phyloP scores from a whole-genome alignment of 2,797 vertebrate genomes.

The Valencia hispanica region DNA sequence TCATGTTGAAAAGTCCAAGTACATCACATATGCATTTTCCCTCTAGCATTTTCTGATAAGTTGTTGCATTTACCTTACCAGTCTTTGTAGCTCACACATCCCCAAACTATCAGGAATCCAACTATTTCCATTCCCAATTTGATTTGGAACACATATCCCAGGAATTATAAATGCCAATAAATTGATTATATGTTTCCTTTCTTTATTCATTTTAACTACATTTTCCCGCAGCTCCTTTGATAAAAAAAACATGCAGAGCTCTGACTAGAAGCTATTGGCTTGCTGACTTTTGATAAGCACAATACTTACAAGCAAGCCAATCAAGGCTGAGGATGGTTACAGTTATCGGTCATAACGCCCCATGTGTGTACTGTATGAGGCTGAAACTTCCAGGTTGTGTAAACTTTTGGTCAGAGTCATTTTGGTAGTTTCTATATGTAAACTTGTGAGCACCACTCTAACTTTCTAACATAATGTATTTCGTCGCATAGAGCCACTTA shows the following conservation, averaged over 20 bases:
- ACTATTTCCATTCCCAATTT: no score
- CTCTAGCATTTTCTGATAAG: neutral
- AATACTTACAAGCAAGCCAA: no score
- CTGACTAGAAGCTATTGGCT: neutral
- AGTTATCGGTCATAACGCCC: neutral
- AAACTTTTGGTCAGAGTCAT: neutral
- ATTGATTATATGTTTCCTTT: neutral
- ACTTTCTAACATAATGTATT: neutral
- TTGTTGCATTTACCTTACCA: neutral
- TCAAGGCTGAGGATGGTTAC: no score
- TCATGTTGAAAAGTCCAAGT: neutral
- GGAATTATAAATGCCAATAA: no score
- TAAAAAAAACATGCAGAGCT: neutral
- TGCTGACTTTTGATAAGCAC: no score
- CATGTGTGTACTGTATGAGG: neutral
- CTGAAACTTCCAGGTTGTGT: neutral
- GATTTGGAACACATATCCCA: no score
- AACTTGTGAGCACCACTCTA: neutral
- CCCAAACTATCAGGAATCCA: neutral
- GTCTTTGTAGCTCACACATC: neutral
- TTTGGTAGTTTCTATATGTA: neutral
- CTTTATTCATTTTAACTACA: slow-evolving; percentile 8
- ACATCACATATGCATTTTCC: no score
- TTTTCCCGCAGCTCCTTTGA: neutral
- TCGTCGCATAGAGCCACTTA: neutral